Evolutionary conservation across 2,797 vertebrate species (phyloP).

Genomic region (Zonotrichia albicollis): DNA sequence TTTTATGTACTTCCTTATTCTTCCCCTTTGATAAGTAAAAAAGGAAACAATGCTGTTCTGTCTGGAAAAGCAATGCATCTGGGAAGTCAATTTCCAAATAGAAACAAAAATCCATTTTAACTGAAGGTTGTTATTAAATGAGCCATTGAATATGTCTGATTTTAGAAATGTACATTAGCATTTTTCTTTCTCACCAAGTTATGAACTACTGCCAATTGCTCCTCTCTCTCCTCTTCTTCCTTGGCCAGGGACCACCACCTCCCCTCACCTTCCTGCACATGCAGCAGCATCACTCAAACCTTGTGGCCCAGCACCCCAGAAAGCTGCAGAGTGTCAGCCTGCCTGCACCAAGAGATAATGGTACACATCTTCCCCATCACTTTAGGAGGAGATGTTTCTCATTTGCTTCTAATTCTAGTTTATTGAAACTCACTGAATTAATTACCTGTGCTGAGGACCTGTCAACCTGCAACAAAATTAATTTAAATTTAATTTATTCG

Average conservation of each 20-base stretch:
- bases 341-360: not conserved
- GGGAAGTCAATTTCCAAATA: not conserved
- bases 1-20: not conserved
- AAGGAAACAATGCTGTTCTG: not conserved
- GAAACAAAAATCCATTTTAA: not conserved
- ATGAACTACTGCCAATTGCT: not conserved
- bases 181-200: not conserved
- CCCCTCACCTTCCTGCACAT: not conserved
- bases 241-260: not conserved
- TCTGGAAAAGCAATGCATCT: not conserved
- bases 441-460: slow-evolving; percentile 13
- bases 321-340: not conserved
- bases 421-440: slow-evolving; percentile 26
- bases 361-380: not conserved
- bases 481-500: slow-evolving; percentile 35
- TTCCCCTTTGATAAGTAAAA: not conserved
- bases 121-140: not conserved
- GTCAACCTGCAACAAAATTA: slow-evolving; percentile 2
- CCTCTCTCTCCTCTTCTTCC: not conserved
- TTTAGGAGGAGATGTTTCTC: not conserved
- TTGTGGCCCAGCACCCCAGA: not conserved
- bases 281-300: not conserved
- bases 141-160: not conserved
- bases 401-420: not conserved
- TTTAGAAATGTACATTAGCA: not conserved